Base-by-base conservation (phyloP, 2,797 vertebrate genomes). In the Tarsius wallacei region DNA sequence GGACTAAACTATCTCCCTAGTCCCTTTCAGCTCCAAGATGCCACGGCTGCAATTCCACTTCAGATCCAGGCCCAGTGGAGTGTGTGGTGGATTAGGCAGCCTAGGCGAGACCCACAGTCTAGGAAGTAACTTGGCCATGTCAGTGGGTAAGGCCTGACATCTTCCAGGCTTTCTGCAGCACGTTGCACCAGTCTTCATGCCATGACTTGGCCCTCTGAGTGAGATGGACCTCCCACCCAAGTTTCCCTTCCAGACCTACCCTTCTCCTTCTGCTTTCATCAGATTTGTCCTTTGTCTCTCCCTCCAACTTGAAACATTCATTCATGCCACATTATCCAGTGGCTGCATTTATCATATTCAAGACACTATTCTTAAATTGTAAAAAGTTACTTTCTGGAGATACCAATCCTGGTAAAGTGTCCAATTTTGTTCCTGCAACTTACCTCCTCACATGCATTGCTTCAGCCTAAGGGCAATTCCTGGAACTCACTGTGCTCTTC, bases 401-500 rank as follows among this genome's bases (percentile, higher is more conserved):
- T 57, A 49, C 42, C 21, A 78, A 71, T 9, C 26, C n/a, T 47
- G 31, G 42, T 78, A 83, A 78, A 87, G 4, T 64, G 33, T 90
- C 77, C 74, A 68, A 7, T 55, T 55, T 47, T 31, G 53, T 85
- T 70, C 63, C 33, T 63, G 59, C 51, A 71, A 61, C n/a, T 47
- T 53, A 51, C 24, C 15, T 31, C 94, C 49, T 84, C 76, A 66
- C 47, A 24, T 17, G 31, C 17, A 78, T 91, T 92, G 84, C 68
- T 90, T 90, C 73, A 63, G 49, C 87, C 76, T 96, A 80, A 84
- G 71, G 66, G 49, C 71, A 87, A 55, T 71, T 94, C 80, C 80
- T 89, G 28, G 93, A 90, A 64, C 71, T 92, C 11, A 5, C 6
- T 31, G 61, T 36, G 47, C 55, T 95, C 55, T 28, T 64, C 13